Conservation (phyloP, 2,113 vertebrate genomes). For the Scytalopus superciliaris region DNA sequence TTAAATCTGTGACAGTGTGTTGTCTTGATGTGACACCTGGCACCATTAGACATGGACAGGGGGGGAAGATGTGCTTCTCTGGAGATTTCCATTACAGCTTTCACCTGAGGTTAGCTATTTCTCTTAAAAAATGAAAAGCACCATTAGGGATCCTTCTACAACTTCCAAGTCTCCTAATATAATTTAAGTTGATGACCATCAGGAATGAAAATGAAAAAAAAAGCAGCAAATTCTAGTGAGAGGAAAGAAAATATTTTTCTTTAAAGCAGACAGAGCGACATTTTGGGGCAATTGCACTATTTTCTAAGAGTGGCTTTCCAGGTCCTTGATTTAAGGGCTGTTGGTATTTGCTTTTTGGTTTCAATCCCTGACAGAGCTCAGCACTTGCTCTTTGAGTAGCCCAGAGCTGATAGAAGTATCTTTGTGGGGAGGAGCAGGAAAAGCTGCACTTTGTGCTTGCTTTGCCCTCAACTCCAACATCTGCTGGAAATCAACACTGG, state of each 20-base stretch:
- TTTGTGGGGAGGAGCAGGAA: background rate
- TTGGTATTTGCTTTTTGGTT: background rate
- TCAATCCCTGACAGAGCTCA: background rate
- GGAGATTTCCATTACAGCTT: background rate
- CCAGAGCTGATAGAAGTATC: background rate
- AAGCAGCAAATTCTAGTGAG: background rate
- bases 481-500: background rate
- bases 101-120: background rate
- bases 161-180: background rate
- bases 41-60: background rate
- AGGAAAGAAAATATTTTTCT: background rate
- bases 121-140: background rate
- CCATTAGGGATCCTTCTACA: background rate
- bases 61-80: background rate
- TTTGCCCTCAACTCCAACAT: background rate
- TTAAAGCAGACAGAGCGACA: background rate
- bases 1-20: background rate
- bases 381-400: background rate
- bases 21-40: background rate
- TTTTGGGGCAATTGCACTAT: background rate
- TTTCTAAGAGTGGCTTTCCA: background rate
- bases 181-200: background rate
- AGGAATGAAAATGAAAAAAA: background rate
- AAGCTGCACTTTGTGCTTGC: background rate
- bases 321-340: background rate